Evolutionary conservation across 92 coral and sea anemone species (phyloP), one percentile per base, ranked within the genome.

Genomic region (Pocillopora meandrina): DNA sequence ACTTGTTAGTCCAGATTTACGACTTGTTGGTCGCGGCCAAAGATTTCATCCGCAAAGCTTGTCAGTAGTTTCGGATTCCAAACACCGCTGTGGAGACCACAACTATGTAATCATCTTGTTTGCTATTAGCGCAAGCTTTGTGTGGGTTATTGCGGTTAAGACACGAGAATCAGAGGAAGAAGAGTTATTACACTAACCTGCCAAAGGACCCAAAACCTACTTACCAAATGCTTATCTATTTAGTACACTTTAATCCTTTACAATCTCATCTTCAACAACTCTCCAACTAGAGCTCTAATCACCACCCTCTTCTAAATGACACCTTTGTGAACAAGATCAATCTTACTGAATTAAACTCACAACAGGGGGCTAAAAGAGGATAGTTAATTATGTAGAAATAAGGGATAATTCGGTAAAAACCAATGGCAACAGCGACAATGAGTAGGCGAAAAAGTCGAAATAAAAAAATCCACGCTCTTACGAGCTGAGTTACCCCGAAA

Each of bases 361-460:
- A 18, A 31, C 52, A 65, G 82, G 82, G 82, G 72, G 82, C 60
- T 78, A 78, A 78, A 14, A 49, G 72, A 61, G 71, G 31, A 65
- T 13, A 64, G 2, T 33, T 76, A 60, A 76, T 60, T 76, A 16
- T 76, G 62, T 20, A 68, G 82, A 78, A 78, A 56, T 4, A 34
- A 11, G 2, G 10, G 13, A 33, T 8, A 70, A 70, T 15, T 70
- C 20, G 74, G 7, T 17, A 15, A 34, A 15, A 36, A 15, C 13
- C 6, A 9, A 14, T 2, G n/a, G n/a, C 17, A 31, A 19, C 55
- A 69, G 14, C 10, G 16, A 13, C 35, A 19, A 11, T 70, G 36
- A 6, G 74, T 70, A 55, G 15, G 18, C 5, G 8, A 65, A 34
- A 65, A 65, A 65, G 21, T 21, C 70, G 31, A 11, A 65, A 20